A percentile compares a stretch with the other conserved stretches of the same genome.
phyloP scores from a whole-genome alignment of 2,888 invertebrate species.

The Zygaena filipendulae region DNA sequence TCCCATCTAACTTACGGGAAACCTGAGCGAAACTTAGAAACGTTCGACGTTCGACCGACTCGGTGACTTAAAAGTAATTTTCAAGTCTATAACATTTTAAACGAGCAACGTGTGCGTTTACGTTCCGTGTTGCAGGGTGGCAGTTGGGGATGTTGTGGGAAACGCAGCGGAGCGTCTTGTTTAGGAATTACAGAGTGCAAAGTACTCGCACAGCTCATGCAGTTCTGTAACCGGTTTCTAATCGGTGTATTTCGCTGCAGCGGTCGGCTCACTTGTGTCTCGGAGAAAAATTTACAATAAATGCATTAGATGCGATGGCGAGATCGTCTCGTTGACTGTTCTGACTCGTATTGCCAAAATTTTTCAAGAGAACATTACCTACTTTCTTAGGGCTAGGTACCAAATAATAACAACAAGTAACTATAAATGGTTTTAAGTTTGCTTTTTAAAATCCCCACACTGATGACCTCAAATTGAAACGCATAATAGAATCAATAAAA shows the following conservation, averaged over 20 bases:
- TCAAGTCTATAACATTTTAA: conserved; percentile 18
- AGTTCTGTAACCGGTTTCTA: conserved; percentile 51
- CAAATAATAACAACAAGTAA: too few species aligned
- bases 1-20: conserved; percentile 19
- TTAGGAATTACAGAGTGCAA: conserved; percentile 41
- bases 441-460: too few species aligned
- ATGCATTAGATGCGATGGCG: conserved; percentile 35
- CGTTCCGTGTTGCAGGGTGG: conserved; percentile 25
- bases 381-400: too few species aligned
- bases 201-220: conserved; percentile 38
- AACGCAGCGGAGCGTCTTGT: conserved; percentile 24
- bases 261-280: conserved; percentile 30
- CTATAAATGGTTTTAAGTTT: too few species aligned
- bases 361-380: too few species aligned
- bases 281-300: conserved; percentile 52
- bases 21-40: conserved; percentile 23
- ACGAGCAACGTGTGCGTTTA: conserved; percentile 23
- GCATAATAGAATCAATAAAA: too few species aligned
- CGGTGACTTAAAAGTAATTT: too few species aligned
- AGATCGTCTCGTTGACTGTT: too few species aligned
- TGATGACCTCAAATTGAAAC: too few species aligned
- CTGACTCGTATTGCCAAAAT: too few species aligned
- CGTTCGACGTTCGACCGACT: too few species aligned
- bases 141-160: conserved; percentile 20
- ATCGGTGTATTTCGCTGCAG: conserved; percentile 44